Evolutionary conservation across 2,113 vertebrate genomes (phyloP), one percentile per base, ranked within the genome.

Genomic region (Symphodus melops): DNA sequence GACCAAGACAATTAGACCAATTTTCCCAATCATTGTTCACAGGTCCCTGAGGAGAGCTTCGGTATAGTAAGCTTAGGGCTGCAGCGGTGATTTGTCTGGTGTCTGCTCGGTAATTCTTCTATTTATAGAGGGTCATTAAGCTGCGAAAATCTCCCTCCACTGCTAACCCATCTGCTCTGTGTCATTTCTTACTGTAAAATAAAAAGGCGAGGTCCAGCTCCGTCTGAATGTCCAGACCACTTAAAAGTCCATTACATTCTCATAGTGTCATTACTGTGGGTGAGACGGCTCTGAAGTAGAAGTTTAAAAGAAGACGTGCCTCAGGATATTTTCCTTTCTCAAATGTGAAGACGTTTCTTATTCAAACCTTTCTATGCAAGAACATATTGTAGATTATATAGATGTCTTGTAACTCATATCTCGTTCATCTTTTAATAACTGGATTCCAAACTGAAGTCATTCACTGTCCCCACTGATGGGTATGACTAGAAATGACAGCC

Each of bases 161-260:
- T 83, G 83, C 81, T 87, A 61, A 81, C 51, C 72, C 79, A 89
- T 92, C 70, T 62, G 55, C 16, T 4, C 81, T 59, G 66, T 88
- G 79, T 88, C 60, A 84, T 92, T 86, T 93, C 70, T 85, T 91
- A 70, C 90, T 58, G 57, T 91, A 93, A 77, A 94, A 92, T 85
- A 20, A 91, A 25, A 85, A 90, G 90, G 81, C 61, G 42, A 92
- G 75, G 84, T 91, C 87, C 86, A 64, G 64, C 89, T 90, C 87
- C 77, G 79, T 70, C 77, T 76, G 68, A 82, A 90, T 91, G 74
- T 63, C 59, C 91, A 91, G 88, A 89, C 82, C 79, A 93, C 86
- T 94, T 93, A 91, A 91, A 92, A 93, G 69, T 85, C 74, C 79
- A 92, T 92, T 93, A 92, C 56, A 74, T 86, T 86, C 79, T 69